Evolutionary conservation across 1,140 invertebrate species (phyloP).

Genomic region (Panagrolaimus sp.): DNA sequence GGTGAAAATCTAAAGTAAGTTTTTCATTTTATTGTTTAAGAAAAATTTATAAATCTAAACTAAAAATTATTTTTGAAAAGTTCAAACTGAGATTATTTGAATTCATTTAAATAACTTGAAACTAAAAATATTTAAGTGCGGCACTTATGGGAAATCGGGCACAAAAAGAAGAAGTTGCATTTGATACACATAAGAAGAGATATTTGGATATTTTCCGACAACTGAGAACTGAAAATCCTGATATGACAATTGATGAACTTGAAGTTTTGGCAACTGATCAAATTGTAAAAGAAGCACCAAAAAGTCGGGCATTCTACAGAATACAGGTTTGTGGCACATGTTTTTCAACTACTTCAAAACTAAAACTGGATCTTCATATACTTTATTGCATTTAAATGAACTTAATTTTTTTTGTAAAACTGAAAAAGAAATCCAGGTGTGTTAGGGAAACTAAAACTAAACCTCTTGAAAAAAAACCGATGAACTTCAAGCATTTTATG

Average conservation of each 20-base stretch:
- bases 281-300: constrained; percentile 82
- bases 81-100: too few relatives aligned
- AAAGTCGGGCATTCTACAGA: constrained; percentile 91
- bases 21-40: background rate
- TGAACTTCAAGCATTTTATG: too few relatives aligned
- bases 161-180: constrained; percentile 58
- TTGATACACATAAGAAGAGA: constrained; percentile 82
- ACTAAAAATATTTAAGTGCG: constrained; percentile 29
- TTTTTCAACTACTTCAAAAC: background rate
- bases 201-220: constrained; percentile 84
- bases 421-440: too few relatives aligned
- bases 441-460: too few relatives aligned
- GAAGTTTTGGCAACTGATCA: constrained; percentile 91
- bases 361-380: too few relatives aligned
- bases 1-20: constrained; percentile 47
- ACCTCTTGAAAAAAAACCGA: too few relatives aligned
- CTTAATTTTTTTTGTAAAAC: too few relatives aligned
- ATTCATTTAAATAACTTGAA: constrained; percentile 7
- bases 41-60: too few relatives aligned
- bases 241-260: constrained; percentile 75
- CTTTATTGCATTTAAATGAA: too few relatives aligned
- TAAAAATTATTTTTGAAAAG: too few relatives aligned
- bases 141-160: constrained; percentile 34
- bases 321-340: constrained; percentile 65
- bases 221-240: constrained; percentile 77